Evolutionary conservation across 1,140 invertebrate genomes (phyloP).

Genomic region (Bombus confusus): DNA sequence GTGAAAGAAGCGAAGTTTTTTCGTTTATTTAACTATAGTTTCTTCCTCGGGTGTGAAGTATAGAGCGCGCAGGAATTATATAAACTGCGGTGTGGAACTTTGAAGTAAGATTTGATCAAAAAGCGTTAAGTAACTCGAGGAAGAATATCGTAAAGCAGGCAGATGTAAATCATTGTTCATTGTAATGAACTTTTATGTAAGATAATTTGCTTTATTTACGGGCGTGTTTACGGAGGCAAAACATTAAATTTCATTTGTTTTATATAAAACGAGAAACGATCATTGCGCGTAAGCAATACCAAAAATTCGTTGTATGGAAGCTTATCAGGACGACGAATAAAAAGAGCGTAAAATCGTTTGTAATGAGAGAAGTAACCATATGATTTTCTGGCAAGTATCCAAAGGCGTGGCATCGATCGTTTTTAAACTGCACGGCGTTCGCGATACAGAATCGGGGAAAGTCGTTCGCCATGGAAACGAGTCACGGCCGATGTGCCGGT

Average conservation of each 20-base stretch:
- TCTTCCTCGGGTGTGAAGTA: not conserved
- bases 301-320: no score
- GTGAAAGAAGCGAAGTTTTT: not conserved
- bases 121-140: not conserved
- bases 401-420: conserved; percentile 47
- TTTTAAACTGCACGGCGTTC: conserved; percentile 43
- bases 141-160: not conserved
- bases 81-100: not conserved
- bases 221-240: not conserved
- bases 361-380: not conserved
- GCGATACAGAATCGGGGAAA: conserved; percentile 71
- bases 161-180: not conserved
- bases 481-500: conserved; percentile 63
- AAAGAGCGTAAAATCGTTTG: not conserved
- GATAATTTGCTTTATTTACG: not conserved
- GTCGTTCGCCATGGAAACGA: conserved; percentile 68
- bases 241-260: not conserved
- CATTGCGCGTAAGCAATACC: not conserved
- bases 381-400: not conserved
- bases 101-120: not conserved
- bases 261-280: not conserved
- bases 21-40: not conserved
- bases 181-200: not conserved
- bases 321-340: no score
- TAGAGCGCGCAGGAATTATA: not conserved